These are phyloP conservation scores for Eubasilissa splendida DNA, from an alignment of 2,888 invertebrate species.

Conservation along the genomic window DNA sequence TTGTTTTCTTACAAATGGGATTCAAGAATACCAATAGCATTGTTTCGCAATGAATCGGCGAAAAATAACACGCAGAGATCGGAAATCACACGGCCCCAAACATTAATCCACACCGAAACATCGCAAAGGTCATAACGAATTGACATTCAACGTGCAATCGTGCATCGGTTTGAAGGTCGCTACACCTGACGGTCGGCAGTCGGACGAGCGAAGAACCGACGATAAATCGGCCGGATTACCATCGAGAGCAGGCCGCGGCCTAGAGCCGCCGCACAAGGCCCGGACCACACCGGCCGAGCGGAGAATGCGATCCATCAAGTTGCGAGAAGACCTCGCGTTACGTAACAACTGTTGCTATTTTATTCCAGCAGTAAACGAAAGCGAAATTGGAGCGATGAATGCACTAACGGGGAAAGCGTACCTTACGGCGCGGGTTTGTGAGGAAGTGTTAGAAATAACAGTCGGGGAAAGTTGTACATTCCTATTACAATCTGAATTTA, in stretches of 20 bases:
- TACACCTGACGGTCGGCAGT: not conserved
- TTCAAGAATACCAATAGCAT: not conserved
- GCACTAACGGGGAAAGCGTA: not conserved
- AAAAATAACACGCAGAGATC: not conserved
- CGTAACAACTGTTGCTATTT: not conserved
- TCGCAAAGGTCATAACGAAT: slow-evolving; percentile 1
- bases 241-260: slow-evolving; percentile 9
- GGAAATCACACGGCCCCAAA: not conserved
- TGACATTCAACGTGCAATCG: not conserved
- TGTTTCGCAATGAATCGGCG: slow-evolving; percentile 9
- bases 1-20: no score
- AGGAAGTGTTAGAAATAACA: no score
- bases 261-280: not conserved
- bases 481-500: no score
- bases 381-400: slow-evolving; percentile 10
- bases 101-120: not conserved
- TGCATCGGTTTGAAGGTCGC: not conserved
- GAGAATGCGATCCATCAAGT: slow-evolving; percentile 15
- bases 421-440: not conserved
- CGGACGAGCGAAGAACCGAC: not conserved
- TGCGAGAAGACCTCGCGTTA: no score
- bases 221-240: not conserved
- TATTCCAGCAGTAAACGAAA: slow-evolving; percentile 16
- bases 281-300: slow-evolving; percentile 8
- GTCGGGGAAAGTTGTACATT: no score